Conservation (phyloP, 2,888 invertebrate genomes). For the Leucophenga maculata region DNA sequence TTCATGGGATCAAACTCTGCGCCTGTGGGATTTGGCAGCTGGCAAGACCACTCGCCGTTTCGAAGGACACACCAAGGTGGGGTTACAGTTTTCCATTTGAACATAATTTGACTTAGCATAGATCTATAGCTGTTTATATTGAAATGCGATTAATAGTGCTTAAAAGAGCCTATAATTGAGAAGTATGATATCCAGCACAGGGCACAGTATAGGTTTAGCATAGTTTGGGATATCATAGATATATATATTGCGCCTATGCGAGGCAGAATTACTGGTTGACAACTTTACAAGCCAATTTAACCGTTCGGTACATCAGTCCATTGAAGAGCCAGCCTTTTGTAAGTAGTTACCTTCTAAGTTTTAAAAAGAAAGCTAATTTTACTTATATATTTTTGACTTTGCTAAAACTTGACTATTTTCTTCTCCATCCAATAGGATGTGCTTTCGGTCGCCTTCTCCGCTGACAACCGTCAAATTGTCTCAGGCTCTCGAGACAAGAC, state of each 20-base stretch:
- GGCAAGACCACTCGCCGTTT: constrained; percentile 96
- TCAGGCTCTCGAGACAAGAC: constrained; percentile 98
- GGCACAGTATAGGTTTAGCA: constrained; percentile 38
- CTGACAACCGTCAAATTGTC: constrained; percentile 99
- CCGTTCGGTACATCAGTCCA: constrained; percentile 38
- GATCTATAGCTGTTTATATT: constrained; percentile 65
- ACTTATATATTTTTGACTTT: constrained; percentile 54
- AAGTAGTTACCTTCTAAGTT: constrained; percentile 45
- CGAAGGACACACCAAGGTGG: constrained; percentile 98
- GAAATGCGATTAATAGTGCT: constrained; percentile 58
- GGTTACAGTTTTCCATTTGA: constrained; percentile 43
- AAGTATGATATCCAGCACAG: constrained; percentile 10
- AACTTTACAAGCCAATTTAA: constrained; percentile 56
- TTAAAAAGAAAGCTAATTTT: constrained; percentile 65
- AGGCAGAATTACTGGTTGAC: constrained; percentile 73
- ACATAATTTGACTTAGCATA: constrained; percentile 11
- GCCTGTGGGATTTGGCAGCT: constrained; percentile 97
- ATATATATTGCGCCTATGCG: constrained; percentile 71
- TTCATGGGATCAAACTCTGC: constrained; percentile 98
- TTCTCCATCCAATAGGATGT: constrained; percentile 83
- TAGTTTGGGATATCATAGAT: constrained; percentile 37
- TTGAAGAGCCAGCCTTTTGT: not conserved
- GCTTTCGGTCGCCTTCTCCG: constrained; percentile 97
- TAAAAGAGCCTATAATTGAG: not conserved
- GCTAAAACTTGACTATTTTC: not conserved